A percentile compares a stretch with the other conserved stretches of the same genome.
Evolutionary conservation across 2,797 vertebrate genomes (phyloP).

Genomic region (Geotrypetes seraphini): DNA sequence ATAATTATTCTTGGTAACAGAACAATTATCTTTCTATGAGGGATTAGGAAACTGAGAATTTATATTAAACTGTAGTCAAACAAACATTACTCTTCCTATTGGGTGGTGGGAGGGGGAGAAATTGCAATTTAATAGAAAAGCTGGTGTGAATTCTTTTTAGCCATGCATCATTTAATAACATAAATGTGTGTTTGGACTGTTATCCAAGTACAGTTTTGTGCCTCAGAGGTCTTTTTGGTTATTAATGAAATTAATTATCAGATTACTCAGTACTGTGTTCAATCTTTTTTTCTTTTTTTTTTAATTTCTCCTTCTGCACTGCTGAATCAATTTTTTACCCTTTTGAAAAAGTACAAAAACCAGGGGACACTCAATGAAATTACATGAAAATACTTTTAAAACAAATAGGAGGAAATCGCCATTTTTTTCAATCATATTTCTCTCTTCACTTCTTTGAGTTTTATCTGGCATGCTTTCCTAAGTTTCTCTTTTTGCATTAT

Average conservation of each 20-base stretch:
- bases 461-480: too few relatives aligned
- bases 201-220: conserved; percentile 18
- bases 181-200: conserved; percentile 13
- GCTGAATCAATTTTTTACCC: too few relatives aligned
- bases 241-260: conserved; percentile 38
- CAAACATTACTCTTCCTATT: neutral
- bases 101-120: conserved; percentile 1
- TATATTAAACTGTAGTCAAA: conserved; percentile 16
- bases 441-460: too few relatives aligned
- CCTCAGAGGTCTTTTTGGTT: conserved; percentile 21
- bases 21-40: conserved; percentile 10
- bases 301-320: conserved; percentile 13
- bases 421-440: too few relatives aligned
- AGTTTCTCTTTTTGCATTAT: too few relatives aligned
- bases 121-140: conserved; percentile 16
- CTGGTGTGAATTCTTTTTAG: neutral
- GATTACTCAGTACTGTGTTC: neutral
- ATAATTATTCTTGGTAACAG: conserved; percentile 6
- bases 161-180: conserved; percentile 16
- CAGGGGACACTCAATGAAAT: too few relatives aligned
- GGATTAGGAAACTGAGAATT: conserved; percentile 10
- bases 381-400: too few relatives aligned
- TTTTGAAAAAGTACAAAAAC: too few relatives aligned
- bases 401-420: too few relatives aligned
- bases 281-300: conserved; percentile 28